Evolutionary conservation across 2,888 invertebrate species (phyloP).

Genomic region (Abscondita cerata): DNA sequence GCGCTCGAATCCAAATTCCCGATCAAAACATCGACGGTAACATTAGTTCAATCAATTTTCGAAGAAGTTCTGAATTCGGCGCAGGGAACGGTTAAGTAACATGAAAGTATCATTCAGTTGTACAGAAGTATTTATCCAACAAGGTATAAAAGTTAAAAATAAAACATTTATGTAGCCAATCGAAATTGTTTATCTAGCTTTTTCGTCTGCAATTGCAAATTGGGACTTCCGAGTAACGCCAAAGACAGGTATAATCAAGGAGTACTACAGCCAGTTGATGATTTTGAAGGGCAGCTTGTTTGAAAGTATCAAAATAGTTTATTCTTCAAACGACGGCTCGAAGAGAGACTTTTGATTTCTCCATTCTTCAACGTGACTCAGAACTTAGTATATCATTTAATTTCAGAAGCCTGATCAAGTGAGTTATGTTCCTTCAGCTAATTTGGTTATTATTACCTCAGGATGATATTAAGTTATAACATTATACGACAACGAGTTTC

Average conservation of each 20-base stretch:
- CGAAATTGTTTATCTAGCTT: slow-evolving; percentile 54
- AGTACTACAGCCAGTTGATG: slow-evolving; percentile 56
- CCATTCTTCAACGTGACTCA: slow-evolving; percentile 43
- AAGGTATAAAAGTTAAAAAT: slow-evolving; percentile 55
- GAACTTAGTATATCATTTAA: slow-evolving; percentile 40
- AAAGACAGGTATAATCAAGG: slow-evolving; percentile 51
- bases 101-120: slow-evolving; percentile 41
- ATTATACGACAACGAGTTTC: slow-evolving; percentile 57
- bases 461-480: slow-evolving; percentile 57
- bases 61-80: slow-evolving; percentile 43
- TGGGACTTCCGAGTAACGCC: slow-evolving; percentile 56
- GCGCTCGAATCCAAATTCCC: slow-evolving; percentile 53
- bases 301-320: slow-evolving; percentile 61
- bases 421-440: slow-evolving; percentile 57
- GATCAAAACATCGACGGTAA: slow-evolving; percentile 43
- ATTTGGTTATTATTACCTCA: slow-evolving; percentile 61
- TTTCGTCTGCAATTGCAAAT: slow-evolving; percentile 58
- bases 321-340: slow-evolving; percentile 56
- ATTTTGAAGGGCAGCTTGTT: slow-evolving; percentile 63
- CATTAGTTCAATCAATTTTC: slow-evolving; percentile 46
- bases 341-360: slow-evolving; percentile 54
- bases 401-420: slow-evolving; percentile 46
- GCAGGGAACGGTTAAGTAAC: slow-evolving; percentile 41
- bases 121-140: slow-evolving; percentile 50
- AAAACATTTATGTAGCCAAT: too few relatives aligned